phyloP scores from a whole-genome alignment of 2,797 vertebrate genomes.

The Rhinella marina region DNA sequence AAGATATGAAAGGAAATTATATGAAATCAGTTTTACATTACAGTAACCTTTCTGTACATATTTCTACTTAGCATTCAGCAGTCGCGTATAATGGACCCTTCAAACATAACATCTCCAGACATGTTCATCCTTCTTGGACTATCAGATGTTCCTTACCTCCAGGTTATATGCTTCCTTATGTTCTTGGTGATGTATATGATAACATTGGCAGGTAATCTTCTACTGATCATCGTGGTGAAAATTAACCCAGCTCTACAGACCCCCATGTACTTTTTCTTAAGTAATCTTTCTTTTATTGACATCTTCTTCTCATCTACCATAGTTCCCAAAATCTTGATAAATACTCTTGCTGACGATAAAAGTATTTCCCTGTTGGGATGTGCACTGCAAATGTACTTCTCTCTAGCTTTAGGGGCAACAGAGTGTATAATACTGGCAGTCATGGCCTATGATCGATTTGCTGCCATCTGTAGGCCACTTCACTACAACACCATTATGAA shows the following conservation, averaged over 20 bases:
- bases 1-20: not conserved
- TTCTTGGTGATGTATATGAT: constrained; percentile 4
- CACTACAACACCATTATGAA: constrained; percentile 19
- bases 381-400: constrained; percentile 21
- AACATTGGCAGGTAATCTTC: constrained; percentile 5
- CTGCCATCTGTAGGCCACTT: constrained; percentile 7
- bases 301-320: constrained; percentile 13
- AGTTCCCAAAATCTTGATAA: constrained; percentile 14
- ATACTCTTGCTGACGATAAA: not conserved
- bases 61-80: not conserved
- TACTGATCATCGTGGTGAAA: constrained; percentile 20
- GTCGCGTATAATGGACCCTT: not conserved
- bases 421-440: constrained; percentile 18
- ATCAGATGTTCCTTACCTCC: not conserved
- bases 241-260: not conserved
- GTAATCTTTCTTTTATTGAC: constrained; percentile 25
- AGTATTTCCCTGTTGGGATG: constrained; percentile 15
- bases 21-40: not conserved
- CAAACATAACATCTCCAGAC: not conserved
- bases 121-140: constrained; percentile 16
- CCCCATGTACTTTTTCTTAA: constrained; percentile 35
- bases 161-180: not conserved
- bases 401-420: not conserved
- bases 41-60: not conserved
- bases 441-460: constrained; percentile 18